These are phyloP conservation scores for Forficula auricularia DNA, from an alignment of 1,140 invertebrate genomes.

Conservation along the genomic window DNA sequence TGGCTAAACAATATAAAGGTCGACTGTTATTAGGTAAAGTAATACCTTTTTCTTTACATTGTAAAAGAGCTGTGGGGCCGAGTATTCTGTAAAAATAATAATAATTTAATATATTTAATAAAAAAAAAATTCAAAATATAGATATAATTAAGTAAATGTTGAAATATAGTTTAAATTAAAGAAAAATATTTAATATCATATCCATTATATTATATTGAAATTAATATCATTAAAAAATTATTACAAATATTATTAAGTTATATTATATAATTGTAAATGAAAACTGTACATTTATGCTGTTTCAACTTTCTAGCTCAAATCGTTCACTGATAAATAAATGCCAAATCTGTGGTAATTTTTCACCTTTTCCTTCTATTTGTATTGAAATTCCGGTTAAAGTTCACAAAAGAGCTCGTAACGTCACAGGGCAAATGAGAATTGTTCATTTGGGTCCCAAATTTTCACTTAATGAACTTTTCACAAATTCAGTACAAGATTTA, in stretches of 20 bases:
- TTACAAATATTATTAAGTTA: conserved; percentile 2
- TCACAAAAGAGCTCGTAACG: no score
- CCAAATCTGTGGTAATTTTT: no score
- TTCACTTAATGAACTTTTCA: no score
- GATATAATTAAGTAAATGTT: neutral
- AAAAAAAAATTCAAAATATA: conserved; percentile 14
- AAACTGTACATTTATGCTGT: no score
- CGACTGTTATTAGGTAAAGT: conserved; percentile 46
- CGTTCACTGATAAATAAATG: no score
- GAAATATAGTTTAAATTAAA: conserved; percentile 3
- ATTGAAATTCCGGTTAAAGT: no score
- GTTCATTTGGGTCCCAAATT: no score
- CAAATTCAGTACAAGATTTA: no score
- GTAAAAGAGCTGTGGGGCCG: conserved; percentile 56
- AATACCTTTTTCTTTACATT: conserved; percentile 49
- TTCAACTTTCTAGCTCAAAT: no score
- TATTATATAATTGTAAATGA: no score
- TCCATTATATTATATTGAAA: neutral
- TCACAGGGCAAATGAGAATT: no score
- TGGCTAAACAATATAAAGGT: conserved; percentile 70
- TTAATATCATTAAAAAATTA: neutral
- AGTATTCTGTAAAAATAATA: conserved; percentile 36
- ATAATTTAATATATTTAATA: conserved; percentile 2
- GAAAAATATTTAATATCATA: neutral
- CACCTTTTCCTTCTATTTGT: no score